A percentile compares a stretch with the other conserved stretches of the same genome.
phyloP scores from a whole-genome alignment of 2,888 invertebrate species.

The Diarsia brunnea region DNA sequence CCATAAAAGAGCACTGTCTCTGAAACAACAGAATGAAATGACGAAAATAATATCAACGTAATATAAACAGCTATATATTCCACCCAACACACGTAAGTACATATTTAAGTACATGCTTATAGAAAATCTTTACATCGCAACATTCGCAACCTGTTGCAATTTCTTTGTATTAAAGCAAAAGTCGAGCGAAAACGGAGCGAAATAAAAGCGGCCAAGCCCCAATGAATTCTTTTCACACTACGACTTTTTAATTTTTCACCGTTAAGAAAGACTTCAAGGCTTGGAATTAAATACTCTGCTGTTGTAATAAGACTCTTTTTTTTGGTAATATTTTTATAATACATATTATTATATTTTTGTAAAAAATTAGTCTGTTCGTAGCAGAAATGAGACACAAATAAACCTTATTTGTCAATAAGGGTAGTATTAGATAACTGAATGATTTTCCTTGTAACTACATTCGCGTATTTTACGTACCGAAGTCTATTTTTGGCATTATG shows the following conservation, averaged over 20 bases:
- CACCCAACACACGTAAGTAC: conserved; percentile 28
- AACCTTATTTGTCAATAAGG: background rate
- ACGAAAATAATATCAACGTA: conserved; percentile 9
- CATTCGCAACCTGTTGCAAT: conserved; percentile 63
- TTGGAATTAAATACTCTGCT: conserved; percentile 55
- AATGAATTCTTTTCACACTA: conserved; percentile 57
- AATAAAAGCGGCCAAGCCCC: conserved; percentile 48
- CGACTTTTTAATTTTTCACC: conserved; percentile 49
- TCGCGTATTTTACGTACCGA: background rate
- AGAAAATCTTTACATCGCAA: conserved; percentile 54
- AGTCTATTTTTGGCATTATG: background rate
- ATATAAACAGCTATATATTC: conserved; percentile 13
- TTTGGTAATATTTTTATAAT: background rate
- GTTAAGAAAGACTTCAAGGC: conserved; percentile 38
- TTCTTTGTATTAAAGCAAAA: conserved; percentile 44
- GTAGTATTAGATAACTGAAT: background rate
- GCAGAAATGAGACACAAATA: background rate
- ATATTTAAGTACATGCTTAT: conserved; percentile 37
- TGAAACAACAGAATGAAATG: conserved; percentile 19
- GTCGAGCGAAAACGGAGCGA: conserved; percentile 30
- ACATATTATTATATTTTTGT: background rate
- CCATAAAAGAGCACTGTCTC: conserved; percentile 30
- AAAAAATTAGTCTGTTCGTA: background rate
- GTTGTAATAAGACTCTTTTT: conserved; percentile 5
- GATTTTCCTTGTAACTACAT: background rate